These are phyloP conservation scores for Hedya salicella DNA, from an alignment of 2,888 invertebrate genomes.

Conservation along the genomic window DNA sequence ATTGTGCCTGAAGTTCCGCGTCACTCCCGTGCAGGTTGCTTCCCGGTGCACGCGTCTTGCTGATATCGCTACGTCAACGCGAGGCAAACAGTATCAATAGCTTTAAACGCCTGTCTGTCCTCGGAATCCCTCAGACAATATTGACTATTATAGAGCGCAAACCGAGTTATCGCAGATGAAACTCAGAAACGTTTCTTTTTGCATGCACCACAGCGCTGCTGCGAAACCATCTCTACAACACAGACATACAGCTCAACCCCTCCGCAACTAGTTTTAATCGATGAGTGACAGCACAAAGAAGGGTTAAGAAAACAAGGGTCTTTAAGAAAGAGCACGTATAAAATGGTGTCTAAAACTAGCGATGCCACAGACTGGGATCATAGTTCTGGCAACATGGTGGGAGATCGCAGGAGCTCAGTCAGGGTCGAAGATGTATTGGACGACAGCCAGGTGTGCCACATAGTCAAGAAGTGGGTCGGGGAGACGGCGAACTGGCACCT, in stretches of 20 bases:
- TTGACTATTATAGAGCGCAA: conserved; percentile 12
- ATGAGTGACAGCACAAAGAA: conserved; percentile 27
- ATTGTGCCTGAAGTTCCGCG: not conserved
- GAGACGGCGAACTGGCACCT: conserved; percentile 48
- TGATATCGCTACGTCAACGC: not conserved
- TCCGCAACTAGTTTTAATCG: conserved; percentile 4
- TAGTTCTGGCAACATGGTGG: conserved; percentile 18
- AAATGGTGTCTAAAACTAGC: conserved; percentile 6
- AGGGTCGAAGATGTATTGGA: conserved; percentile 54
- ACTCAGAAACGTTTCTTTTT: conserved; percentile 21
- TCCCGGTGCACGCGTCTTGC: not conserved
- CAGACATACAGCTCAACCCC: not conserved
- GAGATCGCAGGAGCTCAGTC: conserved; percentile 31
- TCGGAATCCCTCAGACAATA: conserved; percentile 34
- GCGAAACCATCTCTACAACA: conserved; percentile 17
- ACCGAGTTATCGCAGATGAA: conserved; percentile 15
- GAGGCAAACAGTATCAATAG: conserved; percentile 44
- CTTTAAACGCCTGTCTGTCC: conserved; percentile 21
- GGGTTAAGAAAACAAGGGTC: conserved; percentile 13
- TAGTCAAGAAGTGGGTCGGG: conserved; percentile 52
- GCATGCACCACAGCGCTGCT: not conserved
- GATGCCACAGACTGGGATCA: conserved; percentile 12
- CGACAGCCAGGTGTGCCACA: conserved; percentile 55
- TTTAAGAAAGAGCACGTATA: conserved; percentile 16
- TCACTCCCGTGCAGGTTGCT: conserved; percentile 1